phyloP scores from a whole-genome alignment of 2,888 invertebrate genomes.

The Lycophotia porphyrea region DNA sequence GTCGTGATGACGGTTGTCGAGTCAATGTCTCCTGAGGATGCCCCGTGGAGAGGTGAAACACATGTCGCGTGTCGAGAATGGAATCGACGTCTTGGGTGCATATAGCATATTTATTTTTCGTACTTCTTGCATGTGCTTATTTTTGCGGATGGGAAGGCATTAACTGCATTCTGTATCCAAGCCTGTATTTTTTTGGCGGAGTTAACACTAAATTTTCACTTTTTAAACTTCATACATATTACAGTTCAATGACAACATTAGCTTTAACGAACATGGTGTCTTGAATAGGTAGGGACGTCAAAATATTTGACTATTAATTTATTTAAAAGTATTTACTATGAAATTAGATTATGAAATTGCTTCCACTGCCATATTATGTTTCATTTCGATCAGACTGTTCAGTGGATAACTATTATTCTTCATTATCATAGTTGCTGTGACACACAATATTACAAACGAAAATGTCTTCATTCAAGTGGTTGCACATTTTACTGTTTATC shows the following conservation, averaged over 20 bases:
- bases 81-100: background rate
- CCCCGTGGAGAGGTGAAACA: background rate
- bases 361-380: background rate
- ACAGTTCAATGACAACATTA: background rate
- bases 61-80: background rate
- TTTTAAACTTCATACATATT: background rate
- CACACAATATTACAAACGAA: background rate
- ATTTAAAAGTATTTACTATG: background rate
- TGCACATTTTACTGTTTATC: constrained; percentile 2
- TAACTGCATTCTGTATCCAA: background rate
- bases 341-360: background rate
- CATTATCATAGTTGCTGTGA: too few species aligned
- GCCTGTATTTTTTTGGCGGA: too few species aligned
- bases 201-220: too few species aligned
- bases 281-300: background rate
- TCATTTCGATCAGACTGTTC: background rate
- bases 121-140: background rate
- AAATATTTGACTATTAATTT: background rate
- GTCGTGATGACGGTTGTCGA: background rate
- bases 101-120: background rate
- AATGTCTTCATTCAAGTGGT: constrained; percentile 6
- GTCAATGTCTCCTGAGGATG: background rate
- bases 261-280: background rate
- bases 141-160: background rate
- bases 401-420: background rate